These are phyloP conservation scores for Anaspis maculata DNA, from an alignment of 2,888 invertebrate species.

Conservation along the genomic window DNA sequence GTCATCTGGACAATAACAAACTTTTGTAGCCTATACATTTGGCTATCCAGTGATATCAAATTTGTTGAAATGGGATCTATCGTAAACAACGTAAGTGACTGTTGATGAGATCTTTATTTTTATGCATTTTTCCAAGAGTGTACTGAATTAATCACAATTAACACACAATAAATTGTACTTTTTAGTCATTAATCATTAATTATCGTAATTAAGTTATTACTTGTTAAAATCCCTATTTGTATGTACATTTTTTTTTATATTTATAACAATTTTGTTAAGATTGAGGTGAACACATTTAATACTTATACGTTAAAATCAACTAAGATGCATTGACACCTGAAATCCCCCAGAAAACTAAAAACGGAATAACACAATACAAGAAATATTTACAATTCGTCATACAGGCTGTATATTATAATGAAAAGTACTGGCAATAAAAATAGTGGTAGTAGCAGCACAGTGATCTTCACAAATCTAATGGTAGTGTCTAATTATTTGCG, in stretches of 20 bases:
- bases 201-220: constrained; percentile 20
- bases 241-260: constrained; percentile 12
- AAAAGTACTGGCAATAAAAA: no score
- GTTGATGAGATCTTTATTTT: constrained; percentile 14
- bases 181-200: constrained; percentile 17
- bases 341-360: no score
- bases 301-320: constrained; percentile 15
- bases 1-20: no score
- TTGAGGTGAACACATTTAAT: constrained; percentile 15
- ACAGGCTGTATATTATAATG: no score
- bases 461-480: no score
- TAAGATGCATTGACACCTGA: no score
- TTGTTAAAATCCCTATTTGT: constrained; percentile 1
- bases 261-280: constrained; percentile 4
- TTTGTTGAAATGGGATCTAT: no score
- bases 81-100: background rate
- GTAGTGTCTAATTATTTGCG: constrained; percentile 54
- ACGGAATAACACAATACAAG: no score
- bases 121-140: constrained; percentile 14
- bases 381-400: no score
- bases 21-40: no score
- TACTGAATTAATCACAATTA: constrained; percentile 1
- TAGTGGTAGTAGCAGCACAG: no score
- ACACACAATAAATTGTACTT: background rate
- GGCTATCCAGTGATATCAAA: no score